These are phyloP conservation scores for Oncorhynchus nerka DNA, from an alignment of 2,113 vertebrate genomes.

Conservation along the genomic window DNA sequence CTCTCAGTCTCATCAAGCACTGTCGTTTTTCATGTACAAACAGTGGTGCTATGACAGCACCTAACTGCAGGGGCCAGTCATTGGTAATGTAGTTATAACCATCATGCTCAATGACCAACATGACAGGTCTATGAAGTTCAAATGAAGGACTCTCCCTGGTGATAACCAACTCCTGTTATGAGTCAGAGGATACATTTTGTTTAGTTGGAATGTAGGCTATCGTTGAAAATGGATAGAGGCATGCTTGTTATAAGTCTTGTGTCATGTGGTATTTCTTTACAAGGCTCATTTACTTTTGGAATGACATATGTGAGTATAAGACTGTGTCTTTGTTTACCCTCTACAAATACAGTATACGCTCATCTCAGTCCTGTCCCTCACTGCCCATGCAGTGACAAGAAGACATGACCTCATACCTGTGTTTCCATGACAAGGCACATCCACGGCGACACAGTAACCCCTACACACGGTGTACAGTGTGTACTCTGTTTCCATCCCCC, in stretches of 20 bases:
- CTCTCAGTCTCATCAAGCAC: neutral
- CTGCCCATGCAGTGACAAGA: slow-evolving; percentile 7
- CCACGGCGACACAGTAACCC: slow-evolving; percentile 35
- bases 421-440: slow-evolving; percentile 40
- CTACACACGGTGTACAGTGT: slow-evolving; percentile 27
- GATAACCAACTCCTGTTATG: neutral
- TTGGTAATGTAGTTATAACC: slow-evolving; percentile 3
- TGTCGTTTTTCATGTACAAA: neutral
- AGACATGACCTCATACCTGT: slow-evolving; percentile 36
- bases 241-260: too few species aligned
- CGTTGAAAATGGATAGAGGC: too few species aligned
- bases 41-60: neutral
- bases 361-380: slow-evolving; percentile 8
- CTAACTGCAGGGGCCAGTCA: neutral
- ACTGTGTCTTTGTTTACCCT: slow-evolving; percentile 19
- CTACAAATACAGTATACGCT: slow-evolving; percentile 10
- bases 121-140: neutral
- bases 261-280: too few species aligned
- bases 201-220: neutral
- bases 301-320: slow-evolving; percentile 2
- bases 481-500: slow-evolving; percentile 26
- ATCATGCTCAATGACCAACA: neutral
- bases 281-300: neutral
- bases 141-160: neutral
- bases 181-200: neutral